These are phyloP conservation scores for Drosophila kohkoa DNA, from an alignment of 1,140 invertebrate genomes.

Conservation along the genomic window DNA sequence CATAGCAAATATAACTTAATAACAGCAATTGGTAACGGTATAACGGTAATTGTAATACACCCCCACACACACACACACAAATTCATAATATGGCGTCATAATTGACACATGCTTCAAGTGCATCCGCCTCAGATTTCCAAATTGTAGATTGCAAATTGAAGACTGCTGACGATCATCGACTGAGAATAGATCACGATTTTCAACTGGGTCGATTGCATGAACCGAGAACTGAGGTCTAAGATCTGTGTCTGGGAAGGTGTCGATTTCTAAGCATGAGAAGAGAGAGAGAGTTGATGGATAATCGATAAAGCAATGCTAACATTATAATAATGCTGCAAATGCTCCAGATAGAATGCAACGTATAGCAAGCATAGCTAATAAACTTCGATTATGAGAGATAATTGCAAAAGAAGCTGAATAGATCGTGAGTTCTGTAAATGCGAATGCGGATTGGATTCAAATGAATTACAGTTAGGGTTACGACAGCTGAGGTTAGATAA, in stretches of 20 bases:
- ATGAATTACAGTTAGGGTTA: neutral
- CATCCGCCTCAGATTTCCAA: slow-evolving; percentile 65
- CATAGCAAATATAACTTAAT: slow-evolving; percentile 58
- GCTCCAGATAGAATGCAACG: slow-evolving; percentile 20
- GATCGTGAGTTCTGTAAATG: neutral
- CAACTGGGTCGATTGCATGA: slow-evolving; percentile 65
- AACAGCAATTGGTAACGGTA: slow-evolving; percentile 48
- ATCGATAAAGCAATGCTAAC: slow-evolving; percentile 23
- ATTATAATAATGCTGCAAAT: slow-evolving; percentile 29
- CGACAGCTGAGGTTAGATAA: no score
- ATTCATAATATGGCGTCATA: slow-evolving; percentile 75
- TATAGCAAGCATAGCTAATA: slow-evolving; percentile 17
- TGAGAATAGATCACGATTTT: slow-evolving; percentile 61
- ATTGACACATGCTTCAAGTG: slow-evolving; percentile 80
- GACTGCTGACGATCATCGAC: slow-evolving; percentile 5
- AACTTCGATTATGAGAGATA: neutral
- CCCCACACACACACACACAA: slow-evolving; percentile 37
- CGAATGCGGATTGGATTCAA: neutral
- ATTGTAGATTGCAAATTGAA: slow-evolving; percentile 29
- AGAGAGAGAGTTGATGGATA: slow-evolving; percentile 23
- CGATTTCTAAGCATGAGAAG: slow-evolving; percentile 12
- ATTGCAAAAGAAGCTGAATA: neutral
- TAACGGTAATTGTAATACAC: slow-evolving; percentile 63
- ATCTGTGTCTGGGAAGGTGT: slow-evolving; percentile 22
- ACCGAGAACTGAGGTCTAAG: slow-evolving; percentile 16